These are phyloP conservation scores for Rhagoletis zephyria DNA, from an alignment of 1,140 invertebrate species.

Conservation along the genomic window DNA sequence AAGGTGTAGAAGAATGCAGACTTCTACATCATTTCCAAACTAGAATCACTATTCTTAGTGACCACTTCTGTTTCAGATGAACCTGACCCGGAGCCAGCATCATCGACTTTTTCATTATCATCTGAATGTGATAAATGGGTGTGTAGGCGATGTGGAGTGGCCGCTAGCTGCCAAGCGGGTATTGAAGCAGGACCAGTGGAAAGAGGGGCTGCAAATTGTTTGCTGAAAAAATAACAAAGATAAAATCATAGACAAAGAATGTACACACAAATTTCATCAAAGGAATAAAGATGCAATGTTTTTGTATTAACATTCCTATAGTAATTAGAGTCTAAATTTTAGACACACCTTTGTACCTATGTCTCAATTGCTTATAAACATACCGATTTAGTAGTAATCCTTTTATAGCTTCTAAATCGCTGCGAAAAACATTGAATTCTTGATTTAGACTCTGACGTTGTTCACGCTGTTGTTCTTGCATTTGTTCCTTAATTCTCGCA, in stretches of 20 bases:
- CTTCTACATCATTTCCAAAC: constrained; percentile 80
- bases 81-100: constrained; percentile 76
- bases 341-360: not conserved
- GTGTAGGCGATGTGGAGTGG: constrained; percentile 67
- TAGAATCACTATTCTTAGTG: constrained; percentile 81
- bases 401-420: constrained; percentile 84
- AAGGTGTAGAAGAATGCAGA: constrained; percentile 20
- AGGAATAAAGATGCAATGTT: too few relatives aligned
- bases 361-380: constrained; percentile 9
- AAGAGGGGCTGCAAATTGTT: constrained; percentile 80
- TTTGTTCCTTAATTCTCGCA: constrained; percentile 73
- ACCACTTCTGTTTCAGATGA: constrained; percentile 80
- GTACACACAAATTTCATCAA: not conserved
- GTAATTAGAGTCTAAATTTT: too few relatives aligned
- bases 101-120: constrained; percentile 70
- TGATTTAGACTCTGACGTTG: constrained; percentile 77
- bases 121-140: constrained; percentile 67
- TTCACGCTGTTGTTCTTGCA: constrained; percentile 71
- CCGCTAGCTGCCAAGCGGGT: constrained; percentile 83
- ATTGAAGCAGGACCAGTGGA: constrained; percentile 79
- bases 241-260: not conserved
- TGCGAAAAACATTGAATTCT: constrained; percentile 81
- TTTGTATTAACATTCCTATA: too few relatives aligned
- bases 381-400: constrained; percentile 81
- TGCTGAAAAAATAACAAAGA: constrained; percentile 74